Evolutionary conservation across 53 echinoderm and acorn worm genomes (phyloP).

Genomic region (Temnopleurus reevesii): DNA sequence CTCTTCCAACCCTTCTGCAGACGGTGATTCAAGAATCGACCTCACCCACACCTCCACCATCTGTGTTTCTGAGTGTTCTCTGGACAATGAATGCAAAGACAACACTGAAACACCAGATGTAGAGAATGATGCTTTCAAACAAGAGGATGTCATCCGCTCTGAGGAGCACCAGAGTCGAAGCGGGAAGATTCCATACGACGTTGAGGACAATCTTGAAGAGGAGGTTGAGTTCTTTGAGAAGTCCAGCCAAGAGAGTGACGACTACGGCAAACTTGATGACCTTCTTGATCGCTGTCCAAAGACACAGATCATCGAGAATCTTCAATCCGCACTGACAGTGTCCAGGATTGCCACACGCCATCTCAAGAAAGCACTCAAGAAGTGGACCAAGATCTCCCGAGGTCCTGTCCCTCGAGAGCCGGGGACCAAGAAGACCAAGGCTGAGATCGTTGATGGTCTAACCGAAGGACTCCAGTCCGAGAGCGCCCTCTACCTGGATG

Average conservation of each 20-base stretch:
- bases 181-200: not conserved
- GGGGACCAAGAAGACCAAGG: not conserved
- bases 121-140: not conserved
- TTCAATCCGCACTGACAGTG: not conserved
- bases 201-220: slow-evolving; percentile 33
- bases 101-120: not conserved
- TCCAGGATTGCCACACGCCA: slow-evolving; percentile 33
- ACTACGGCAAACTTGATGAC: slow-evolving; percentile 1
- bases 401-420: slow-evolving; percentile 38
- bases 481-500: not conserved
- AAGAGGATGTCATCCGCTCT: not conserved
- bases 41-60: not conserved
- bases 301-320: slow-evolving; percentile 13
- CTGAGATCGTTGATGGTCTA: not conserved
- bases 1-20: not conserved
- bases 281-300: not conserved
- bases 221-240: slow-evolving; percentile 5
- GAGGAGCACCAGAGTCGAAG: not conserved
- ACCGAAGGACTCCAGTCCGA: not conserved
- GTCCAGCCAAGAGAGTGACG: slow-evolving; percentile 3
- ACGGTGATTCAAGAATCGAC: not conserved
- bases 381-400: slow-evolving; percentile 36
- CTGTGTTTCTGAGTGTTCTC: not conserved
- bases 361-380: slow-evolving; percentile 29
- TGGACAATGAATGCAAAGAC: not conserved